Evolutionary conservation across 2,797 vertebrate genomes (phyloP).

Genomic region (Urocyon cinereoargenteus): DNA sequence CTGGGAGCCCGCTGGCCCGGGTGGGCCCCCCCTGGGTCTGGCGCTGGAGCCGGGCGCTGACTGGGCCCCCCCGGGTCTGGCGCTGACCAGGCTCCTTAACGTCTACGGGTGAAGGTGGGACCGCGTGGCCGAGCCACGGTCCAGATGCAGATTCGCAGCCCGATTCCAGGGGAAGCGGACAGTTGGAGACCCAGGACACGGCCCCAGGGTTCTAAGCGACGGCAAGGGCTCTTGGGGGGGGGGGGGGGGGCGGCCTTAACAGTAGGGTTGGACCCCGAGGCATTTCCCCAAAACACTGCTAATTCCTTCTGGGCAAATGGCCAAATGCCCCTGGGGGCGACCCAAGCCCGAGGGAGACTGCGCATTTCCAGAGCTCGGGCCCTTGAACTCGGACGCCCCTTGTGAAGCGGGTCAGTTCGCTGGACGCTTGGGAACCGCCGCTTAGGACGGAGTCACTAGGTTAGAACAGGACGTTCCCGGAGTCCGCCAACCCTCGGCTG

Average conservation of each 20-base stretch:
- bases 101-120: background rate
- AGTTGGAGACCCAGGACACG: background rate
- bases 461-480: too few species aligned
- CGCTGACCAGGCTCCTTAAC: background rate
- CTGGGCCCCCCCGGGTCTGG: background rate
- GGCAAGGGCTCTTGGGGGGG: background rate
- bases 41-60: too few species aligned
- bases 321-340: background rate
- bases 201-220: background rate
- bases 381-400: constrained; percentile 58
- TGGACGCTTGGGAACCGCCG: too few species aligned
- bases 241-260: background rate
- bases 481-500: too few species aligned
- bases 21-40: background rate
- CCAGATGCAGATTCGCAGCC: background rate
- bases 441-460: too few species aligned
- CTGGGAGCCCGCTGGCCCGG: background rate
- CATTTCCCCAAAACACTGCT: background rate
- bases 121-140: background rate
- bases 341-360: background rate
- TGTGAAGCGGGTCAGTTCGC: background rate
- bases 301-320: background rate
- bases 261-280: background rate
- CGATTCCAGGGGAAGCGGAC: background rate
- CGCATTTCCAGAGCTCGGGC: background rate